phyloP scores from a whole-genome alignment of 2,888 invertebrate genomes.

The Chloromyia formosa region DNA sequence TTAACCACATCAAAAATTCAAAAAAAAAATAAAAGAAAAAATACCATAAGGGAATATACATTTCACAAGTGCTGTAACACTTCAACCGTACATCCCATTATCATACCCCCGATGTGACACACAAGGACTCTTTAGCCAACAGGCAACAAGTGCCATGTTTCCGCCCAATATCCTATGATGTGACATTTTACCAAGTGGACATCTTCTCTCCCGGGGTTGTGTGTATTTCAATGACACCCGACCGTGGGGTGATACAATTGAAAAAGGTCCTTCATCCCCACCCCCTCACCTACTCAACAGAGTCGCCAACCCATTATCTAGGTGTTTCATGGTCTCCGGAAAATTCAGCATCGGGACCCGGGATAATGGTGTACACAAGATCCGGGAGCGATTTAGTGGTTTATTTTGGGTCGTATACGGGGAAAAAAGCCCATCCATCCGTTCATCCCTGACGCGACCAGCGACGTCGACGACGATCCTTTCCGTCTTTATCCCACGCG shows the following conservation, averaged over 20 bases:
- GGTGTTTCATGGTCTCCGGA: too few relatives aligned
- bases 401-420: conserved; percentile 2
- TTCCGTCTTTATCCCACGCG: background rate
- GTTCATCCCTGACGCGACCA: too few relatives aligned
- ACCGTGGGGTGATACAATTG: background rate
- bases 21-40: too few relatives aligned
- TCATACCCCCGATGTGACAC: too few relatives aligned
- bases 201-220: conserved; percentile 14
- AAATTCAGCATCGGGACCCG: background rate
- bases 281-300: too few relatives aligned
- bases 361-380: background rate
- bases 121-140: background rate
- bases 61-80: too few relatives aligned
- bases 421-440: too few relatives aligned
- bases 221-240: too few relatives aligned
- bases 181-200: conserved; percentile 42
- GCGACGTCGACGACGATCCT: too few relatives aligned
- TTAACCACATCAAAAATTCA: too few relatives aligned
- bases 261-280: conserved; percentile 22
- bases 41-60: too few relatives aligned
- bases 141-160: conserved; percentile 48
- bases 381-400: conserved; percentile 23
- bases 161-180: conserved; percentile 35
- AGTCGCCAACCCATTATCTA: background rate
- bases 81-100: too few relatives aligned